A percentile compares a stretch with the other conserved stretches of the same genome.
Evolutionary conservation across 2,797 vertebrate species (phyloP).

Genomic region (Hemibagrus guttatus): DNA sequence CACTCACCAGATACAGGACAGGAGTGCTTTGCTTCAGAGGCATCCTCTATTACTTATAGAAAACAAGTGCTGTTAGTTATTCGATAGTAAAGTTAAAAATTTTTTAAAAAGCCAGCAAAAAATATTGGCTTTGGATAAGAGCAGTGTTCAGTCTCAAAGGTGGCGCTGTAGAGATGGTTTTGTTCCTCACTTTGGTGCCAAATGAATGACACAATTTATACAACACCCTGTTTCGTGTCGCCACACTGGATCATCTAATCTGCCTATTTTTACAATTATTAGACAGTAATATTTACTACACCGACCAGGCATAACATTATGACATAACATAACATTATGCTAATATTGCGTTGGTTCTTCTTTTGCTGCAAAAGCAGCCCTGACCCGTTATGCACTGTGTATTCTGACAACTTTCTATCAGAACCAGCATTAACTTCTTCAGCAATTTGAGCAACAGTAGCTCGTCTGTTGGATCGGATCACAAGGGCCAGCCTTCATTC

Average conservation of each 20-base stretch:
- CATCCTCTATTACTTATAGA: background rate
- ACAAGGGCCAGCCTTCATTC: too few relatives aligned
- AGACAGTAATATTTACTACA: background rate
- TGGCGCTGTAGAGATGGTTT: background rate
- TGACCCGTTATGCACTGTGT: too few relatives aligned
- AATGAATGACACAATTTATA: background rate
- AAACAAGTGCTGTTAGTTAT: background rate
- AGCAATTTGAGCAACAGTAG: too few relatives aligned
- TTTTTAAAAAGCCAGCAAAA: background rate
- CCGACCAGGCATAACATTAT: too few relatives aligned
- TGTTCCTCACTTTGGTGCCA: background rate
- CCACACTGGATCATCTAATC: too few relatives aligned
- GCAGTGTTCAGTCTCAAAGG: background rate
- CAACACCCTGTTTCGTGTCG: background rate
- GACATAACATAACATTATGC: too few relatives aligned
- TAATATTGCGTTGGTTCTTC: too few relatives aligned
- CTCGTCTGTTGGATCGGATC: too few relatives aligned
- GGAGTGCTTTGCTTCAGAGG: background rate
- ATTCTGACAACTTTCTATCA: too few relatives aligned
- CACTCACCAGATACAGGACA: background rate
- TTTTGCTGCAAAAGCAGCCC: too few relatives aligned
- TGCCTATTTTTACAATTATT: background rate
- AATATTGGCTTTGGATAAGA: too few relatives aligned
- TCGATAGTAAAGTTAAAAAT: background rate
- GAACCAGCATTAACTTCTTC: too few relatives aligned